These are phyloP conservation scores for Microcaecilia unicolor DNA, from an alignment of 2,797 vertebrate genomes.

Conservation along the genomic window DNA sequence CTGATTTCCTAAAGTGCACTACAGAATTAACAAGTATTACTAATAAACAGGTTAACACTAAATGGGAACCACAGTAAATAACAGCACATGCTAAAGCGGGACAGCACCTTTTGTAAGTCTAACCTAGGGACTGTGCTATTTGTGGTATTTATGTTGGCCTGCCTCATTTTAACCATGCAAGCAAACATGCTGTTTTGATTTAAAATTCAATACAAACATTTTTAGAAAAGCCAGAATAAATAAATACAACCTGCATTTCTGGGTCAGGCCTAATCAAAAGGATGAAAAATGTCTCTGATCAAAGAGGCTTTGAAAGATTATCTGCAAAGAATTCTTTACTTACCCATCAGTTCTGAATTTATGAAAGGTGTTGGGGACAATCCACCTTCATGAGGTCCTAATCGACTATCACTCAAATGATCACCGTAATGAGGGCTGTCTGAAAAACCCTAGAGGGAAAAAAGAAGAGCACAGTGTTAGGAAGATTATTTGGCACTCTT, in stretches of 20 bases:
- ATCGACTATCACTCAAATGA: slow-evolving; percentile 97
- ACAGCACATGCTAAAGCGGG: no score
- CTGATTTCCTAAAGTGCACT: no score
- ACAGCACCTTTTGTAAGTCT: no score
- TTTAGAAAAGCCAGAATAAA: slow-evolving; percentile 16
- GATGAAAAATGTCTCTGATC: slow-evolving; percentile 44
- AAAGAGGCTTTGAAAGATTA: slow-evolving; percentile 56
- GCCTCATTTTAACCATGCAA: no score
- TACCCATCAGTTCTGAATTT: slow-evolving; percentile 96
- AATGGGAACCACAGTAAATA: no score
- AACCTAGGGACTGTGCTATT: no score
- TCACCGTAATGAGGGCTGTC: slow-evolving; percentile 96
- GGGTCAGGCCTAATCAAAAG: slow-evolving; percentile 36
- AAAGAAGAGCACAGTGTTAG: slow-evolving; percentile 82
- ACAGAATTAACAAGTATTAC: no score
- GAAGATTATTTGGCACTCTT: slow-evolving; percentile 71
- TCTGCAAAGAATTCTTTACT: slow-evolving; percentile 74
- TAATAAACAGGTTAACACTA: no score
- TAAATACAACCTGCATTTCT: slow-evolving; percentile 48
- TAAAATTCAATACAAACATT: no score
- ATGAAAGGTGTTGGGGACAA: slow-evolving; percentile 96
- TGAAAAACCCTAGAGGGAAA: slow-evolving; percentile 82
- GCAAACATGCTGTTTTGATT: no score
- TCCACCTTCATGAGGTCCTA: slow-evolving; percentile 95
- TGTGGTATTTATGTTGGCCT: no score